Evolutionary conservation across 2,888 invertebrate genomes (phyloP).

Genomic region (Ichneumon xanthorius): DNA sequence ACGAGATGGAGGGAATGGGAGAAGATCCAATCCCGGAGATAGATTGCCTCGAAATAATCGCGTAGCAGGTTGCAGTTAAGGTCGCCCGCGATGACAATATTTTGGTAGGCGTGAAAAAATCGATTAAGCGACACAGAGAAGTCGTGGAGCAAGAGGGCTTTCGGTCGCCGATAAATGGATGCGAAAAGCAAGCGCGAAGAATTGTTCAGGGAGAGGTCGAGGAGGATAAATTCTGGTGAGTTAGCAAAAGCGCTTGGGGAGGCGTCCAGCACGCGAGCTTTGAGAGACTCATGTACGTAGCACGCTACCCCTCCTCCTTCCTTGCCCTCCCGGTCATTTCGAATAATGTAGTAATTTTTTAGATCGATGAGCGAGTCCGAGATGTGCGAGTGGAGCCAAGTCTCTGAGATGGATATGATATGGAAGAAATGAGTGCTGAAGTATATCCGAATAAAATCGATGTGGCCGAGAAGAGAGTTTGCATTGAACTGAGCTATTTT

Average conservation of each 20-base stretch:
- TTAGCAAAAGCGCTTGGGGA: conserved; percentile 1
- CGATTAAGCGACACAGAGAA: neutral
- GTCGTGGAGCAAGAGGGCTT: neutral
- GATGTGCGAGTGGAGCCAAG: conserved; percentile 16
- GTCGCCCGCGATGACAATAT: neutral
- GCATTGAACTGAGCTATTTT: neutral
- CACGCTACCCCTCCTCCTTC: conserved; percentile 12
- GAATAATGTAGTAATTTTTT: neutral
- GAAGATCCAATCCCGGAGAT: neutral
- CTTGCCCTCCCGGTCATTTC: neutral
- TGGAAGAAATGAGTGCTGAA: neutral
- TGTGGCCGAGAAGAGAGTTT: neutral
- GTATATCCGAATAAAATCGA: neutral
- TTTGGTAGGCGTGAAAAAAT: neutral
- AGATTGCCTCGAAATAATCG: neutral
- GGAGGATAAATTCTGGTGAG: conserved; percentile 4
- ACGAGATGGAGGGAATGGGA: neutral
- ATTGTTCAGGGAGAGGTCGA: neutral
- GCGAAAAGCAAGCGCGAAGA: neutral
- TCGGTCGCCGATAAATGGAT: neutral
- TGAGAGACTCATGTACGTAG: conserved; percentile 5
- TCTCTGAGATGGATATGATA: conserved; percentile 26
- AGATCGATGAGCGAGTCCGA: neutral
- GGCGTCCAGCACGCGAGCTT: neutral
- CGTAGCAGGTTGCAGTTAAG: neutral